A percentile compares a stretch with the other conserved stretches of the same genome.
Evolutionary conservation across 2,797 vertebrate species (phyloP).

Genomic region (Coregonus sp.): DNA sequence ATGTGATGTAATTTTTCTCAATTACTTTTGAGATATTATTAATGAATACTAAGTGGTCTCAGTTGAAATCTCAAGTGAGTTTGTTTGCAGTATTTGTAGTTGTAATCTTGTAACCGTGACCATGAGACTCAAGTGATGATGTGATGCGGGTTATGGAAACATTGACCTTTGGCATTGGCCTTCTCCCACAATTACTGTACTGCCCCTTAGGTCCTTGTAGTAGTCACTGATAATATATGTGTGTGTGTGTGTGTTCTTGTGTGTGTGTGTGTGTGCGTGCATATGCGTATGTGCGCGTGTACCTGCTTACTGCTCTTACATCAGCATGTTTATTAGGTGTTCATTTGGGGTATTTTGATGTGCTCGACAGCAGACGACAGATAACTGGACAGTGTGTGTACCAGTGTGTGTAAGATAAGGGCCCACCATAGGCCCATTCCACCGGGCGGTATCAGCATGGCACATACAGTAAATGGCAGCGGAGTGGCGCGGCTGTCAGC

Average conservation of each 20-base stretch:
- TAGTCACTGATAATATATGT: no score
- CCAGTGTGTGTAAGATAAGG: constrained; percentile 28
- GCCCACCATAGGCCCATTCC: constrained; percentile 47
- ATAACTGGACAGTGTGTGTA: constrained; percentile 29
- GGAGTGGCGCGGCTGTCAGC: constrained; percentile 59
- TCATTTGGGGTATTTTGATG: constrained; percentile 38
- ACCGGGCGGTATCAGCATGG: constrained; percentile 40
- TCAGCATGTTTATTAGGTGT: constrained; percentile 34
- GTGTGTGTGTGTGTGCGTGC: not conserved
- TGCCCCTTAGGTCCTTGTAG: no score
- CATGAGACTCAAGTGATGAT: not conserved
- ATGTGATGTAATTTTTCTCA: constrained; percentile 9
- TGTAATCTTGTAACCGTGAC: not conserved
- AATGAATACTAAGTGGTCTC: not conserved
- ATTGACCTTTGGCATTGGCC: no score
- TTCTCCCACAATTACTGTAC: no score
- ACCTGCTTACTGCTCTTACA: constrained; percentile 11
- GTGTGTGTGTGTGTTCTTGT: not conserved
- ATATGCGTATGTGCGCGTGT: not conserved
- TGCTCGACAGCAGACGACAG: constrained; percentile 44
- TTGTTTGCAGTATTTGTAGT: not conserved
- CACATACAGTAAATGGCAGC: constrained; percentile 56
- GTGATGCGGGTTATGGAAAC: no score
- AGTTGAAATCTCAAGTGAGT: not conserved
- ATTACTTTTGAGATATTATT: constrained; percentile 1